Evolutionary conservation across 2,888 invertebrate genomes (phyloP), one percentile per base, ranked within the genome.

Genomic region (Ormyrus pomaceus): DNA sequence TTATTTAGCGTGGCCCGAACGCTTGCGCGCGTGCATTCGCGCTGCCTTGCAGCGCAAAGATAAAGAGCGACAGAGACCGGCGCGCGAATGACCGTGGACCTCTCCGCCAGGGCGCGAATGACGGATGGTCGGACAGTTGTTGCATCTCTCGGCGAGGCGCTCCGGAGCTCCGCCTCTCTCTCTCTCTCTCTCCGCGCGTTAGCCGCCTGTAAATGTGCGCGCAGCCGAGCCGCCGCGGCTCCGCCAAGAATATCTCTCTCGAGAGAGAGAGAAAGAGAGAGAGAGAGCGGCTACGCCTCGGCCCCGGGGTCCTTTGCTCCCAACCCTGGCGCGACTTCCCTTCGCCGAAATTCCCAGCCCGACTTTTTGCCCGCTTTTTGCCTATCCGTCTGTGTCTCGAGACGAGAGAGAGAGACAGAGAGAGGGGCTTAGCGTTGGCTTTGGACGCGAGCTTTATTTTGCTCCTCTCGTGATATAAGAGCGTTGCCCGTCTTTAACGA

Each of bases 41-140:
- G 11, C 55, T 55, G 45, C 64, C 11, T 11, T 5, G 48, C 11
- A 48, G 11, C 64, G 8, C 64, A 46, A 46, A 64, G 48, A 46
- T 7, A 50, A 5, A 50, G 46, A 19, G 48, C 4, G 70, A 58
- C 9, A 58, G 58, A 13, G 50, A 8, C 59, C 9, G 48, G 53
- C 65, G 64, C 62, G 58, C 76, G 79, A 77, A 71, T 80, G 80
- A 82, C 83, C 82, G 68, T 83, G 83, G 83, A 80, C 78, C 79
- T 82, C 55, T 55, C 48, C n/a, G 69, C 59, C 59, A 34, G 50
- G 46, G 84, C 64, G 83, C 83, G 82, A 87, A 89, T 89, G 89
- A 89, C 88, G 88, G 86, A 89, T 88, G 88, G 88, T 59, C 65
- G 87, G 88, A 89, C 89, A 89, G 89, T 89, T 89, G 89, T 88